These are phyloP conservation scores for Drosophila mimetica DNA, from an alignment of 2,888 invertebrate genomes.

Conservation along the genomic window DNA sequence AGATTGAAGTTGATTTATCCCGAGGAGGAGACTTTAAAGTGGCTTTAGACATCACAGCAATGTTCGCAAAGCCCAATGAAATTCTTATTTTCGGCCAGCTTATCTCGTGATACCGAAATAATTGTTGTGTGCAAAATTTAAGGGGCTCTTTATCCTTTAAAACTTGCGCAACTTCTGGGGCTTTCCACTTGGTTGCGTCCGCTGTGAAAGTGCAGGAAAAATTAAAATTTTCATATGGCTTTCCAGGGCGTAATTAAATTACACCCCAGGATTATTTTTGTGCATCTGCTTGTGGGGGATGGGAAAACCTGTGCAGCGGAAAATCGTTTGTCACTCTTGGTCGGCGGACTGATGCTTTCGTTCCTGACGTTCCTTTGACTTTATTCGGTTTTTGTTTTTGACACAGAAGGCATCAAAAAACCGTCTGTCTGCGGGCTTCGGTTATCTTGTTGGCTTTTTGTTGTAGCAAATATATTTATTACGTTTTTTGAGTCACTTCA, in stretches of 20 bases:
- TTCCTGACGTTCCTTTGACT: constrained; percentile 37
- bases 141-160: constrained; percentile 1
- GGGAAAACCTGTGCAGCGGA: constrained; percentile 34
- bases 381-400: constrained; percentile 41
- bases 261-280: neutral
- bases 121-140: constrained; percentile 17
- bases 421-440: constrained; percentile 30
- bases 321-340: constrained; percentile 39
- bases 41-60: constrained; percentile 22
- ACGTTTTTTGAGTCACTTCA: constrained; percentile 39
- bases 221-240: constrained; percentile 28
- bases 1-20: constrained; percentile 43
- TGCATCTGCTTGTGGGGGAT: neutral
- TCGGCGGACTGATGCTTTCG: constrained; percentile 13
- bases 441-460: constrained; percentile 4
- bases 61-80: constrained; percentile 16
- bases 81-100: constrained; percentile 8
- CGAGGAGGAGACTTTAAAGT: constrained; percentile 17
- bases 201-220: constrained; percentile 34
- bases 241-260: constrained; percentile 30
- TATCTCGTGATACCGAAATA: constrained; percentile 21
- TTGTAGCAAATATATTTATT: constrained; percentile 15
- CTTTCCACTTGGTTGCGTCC: constrained; percentile 16
- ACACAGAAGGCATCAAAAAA: constrained; percentile 28
- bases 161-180: neutral